Evolutionary conservation across 2,113 vertebrate species (phyloP).

Genomic region (Anas platyrhynchos): DNA sequence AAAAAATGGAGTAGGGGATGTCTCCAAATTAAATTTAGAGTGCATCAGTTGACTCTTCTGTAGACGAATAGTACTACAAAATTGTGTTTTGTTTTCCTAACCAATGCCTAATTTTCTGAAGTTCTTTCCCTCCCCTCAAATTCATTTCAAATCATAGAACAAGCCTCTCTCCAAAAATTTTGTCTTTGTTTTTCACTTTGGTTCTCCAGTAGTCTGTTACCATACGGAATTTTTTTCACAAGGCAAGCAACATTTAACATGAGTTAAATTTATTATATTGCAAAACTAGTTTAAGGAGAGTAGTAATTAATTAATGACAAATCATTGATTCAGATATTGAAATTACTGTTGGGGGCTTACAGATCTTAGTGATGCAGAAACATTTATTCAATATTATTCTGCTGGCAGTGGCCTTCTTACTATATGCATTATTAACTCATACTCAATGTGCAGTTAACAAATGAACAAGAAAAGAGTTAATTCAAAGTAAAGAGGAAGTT

Average conservation of each 20-base stretch:
- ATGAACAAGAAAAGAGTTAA: neutral
- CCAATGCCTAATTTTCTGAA: neutral
- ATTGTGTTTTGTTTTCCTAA: neutral
- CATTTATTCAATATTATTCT: neutral
- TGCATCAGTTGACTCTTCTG: neutral
- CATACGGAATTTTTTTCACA: neutral
- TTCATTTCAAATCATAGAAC: neutral
- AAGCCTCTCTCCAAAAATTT: neutral
- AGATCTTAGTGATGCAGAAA: neutral
- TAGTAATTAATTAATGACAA: neutral
- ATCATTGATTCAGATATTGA: neutral
- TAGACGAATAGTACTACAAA: neutral
- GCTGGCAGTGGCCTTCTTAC: neutral
- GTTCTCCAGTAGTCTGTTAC: neutral
- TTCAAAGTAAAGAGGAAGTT: neutral
- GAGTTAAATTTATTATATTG: neutral
- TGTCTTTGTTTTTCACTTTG: neutral
- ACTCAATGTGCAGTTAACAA: neutral
- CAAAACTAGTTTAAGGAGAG: neutral
- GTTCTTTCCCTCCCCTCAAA: neutral
- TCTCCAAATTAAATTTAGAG: neutral
- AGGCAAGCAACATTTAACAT: neutral
- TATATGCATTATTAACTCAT: neutral
- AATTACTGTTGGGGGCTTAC: neutral
- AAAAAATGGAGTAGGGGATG: neutral